These are phyloP conservation scores for Pollimyrus isidori DNA, from an alignment of 2,113 vertebrate genomes.

Conservation along the genomic window DNA sequence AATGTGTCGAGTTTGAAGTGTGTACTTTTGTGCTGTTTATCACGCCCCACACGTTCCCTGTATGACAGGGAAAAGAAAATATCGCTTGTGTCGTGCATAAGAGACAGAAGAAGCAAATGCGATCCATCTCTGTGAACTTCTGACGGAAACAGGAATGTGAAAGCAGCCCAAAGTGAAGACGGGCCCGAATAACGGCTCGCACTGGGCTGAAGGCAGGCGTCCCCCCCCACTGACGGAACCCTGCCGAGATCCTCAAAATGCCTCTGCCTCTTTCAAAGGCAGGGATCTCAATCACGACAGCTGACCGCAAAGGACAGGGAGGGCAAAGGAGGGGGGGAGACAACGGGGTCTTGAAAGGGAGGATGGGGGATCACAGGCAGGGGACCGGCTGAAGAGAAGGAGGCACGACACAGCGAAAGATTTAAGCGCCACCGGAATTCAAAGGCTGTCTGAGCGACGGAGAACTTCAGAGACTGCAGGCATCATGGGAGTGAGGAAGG, in stretches of 20 bases:
- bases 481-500: conserved; percentile 5
- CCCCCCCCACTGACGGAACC: neutral
- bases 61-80: neutral
- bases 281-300: conserved; percentile 15
- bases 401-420: neutral
- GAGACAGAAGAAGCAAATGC: neutral
- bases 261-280: conserved; percentile 4
- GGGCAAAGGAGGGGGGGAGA: neutral
- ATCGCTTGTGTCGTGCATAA: neutral
- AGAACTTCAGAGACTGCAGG: neutral
- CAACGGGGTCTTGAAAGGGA: neutral
- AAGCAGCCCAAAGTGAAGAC: neutral
- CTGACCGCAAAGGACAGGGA: conserved; percentile 17
- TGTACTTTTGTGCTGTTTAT: neutral
- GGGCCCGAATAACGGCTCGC: neutral
- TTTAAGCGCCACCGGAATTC: conserved; percentile 22
- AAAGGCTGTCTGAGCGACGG: conserved; percentile 15
- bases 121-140: neutral
- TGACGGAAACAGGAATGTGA: neutral
- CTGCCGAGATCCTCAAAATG: neutral
- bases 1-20: neutral
- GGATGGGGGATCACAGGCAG: conserved; percentile 7
- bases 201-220: neutral
- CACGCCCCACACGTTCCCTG: neutral
- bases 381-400: conserved; percentile 9